Percentiles rank a stretch among this genome's conserved stretches.
Conservation (phyloP, 2,113 vertebrate genomes). For the Sorex fumeus region DNA sequence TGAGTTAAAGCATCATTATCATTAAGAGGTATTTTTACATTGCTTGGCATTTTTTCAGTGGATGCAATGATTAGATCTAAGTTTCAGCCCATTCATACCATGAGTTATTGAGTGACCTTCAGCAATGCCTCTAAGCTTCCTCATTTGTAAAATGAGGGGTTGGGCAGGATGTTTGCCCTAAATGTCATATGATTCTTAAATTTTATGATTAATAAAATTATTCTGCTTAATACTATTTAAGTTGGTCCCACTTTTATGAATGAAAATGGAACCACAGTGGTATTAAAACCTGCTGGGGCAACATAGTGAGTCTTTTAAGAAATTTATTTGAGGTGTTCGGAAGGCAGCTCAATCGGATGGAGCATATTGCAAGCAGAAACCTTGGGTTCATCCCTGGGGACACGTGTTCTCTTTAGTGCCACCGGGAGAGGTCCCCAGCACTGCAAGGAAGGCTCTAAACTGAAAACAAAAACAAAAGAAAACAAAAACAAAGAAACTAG, state of each 20-base stretch:
- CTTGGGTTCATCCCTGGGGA: too few relatives aligned
- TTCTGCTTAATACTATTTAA: constrained; percentile 32
- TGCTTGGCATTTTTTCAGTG: constrained; percentile 46
- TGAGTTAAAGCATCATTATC: constrained; percentile 67
- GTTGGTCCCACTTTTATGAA: constrained; percentile 6
- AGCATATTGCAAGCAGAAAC: too few relatives aligned
- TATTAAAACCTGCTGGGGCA: constrained; percentile 31
- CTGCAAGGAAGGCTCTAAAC: too few relatives aligned
- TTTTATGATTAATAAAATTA: constrained; percentile 33
- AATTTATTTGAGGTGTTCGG: background rate
- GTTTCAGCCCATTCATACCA: constrained; percentile 3
- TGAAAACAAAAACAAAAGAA: too few relatives aligned
- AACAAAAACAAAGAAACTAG: too few relatives aligned
- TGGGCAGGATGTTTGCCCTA: constrained; percentile 1
- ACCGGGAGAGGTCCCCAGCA: too few relatives aligned
- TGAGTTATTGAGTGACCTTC: constrained; percentile 31
- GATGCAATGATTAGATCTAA: constrained; percentile 45
- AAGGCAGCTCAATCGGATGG: too few relatives aligned
- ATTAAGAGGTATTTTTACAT: constrained; percentile 66
- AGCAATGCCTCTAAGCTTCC: background rate
- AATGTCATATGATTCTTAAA: constrained; percentile 13
- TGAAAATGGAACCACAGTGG: constrained; percentile 9
- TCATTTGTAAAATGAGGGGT: background rate
- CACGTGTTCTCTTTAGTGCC: too few relatives aligned
- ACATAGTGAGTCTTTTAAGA: constrained; percentile 20